A percentile compares a stretch with the other conserved stretches of the same genome.
phyloP scores from a whole-genome alignment of 2,888 invertebrate species.

The Clusia tigrina region DNA sequence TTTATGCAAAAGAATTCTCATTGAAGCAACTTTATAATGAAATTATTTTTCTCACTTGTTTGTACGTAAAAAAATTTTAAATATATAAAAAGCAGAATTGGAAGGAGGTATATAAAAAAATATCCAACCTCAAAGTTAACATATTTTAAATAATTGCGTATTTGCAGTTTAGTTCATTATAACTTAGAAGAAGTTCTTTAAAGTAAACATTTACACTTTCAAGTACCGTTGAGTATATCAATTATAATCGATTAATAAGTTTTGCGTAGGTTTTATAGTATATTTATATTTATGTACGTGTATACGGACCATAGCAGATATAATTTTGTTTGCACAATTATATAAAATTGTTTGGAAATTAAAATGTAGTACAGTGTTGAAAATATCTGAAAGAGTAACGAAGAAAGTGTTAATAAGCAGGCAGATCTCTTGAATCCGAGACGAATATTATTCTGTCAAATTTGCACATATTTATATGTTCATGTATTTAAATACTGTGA shows the following conservation, averaged over 20 bases:
- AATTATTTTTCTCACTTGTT: slow-evolving; percentile 53
- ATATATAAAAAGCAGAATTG: slow-evolving; percentile 58
- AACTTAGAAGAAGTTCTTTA: neutral
- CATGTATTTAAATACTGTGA: no score
- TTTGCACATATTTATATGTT: no score
- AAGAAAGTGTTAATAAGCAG: no score
- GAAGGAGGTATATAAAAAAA: slow-evolving; percentile 62
- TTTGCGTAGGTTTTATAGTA: neutral
- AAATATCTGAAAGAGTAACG: no score
- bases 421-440: no score
- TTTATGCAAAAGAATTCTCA: slow-evolving; percentile 20
- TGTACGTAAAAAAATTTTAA: slow-evolving; percentile 36
- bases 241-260: neutral
- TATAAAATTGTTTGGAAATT: no score
- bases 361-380: no score
- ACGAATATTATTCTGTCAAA: no score
- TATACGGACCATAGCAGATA: no score
- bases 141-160: neutral
- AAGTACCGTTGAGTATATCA: neutral
- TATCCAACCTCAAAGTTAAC: slow-evolving; percentile 47
- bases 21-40: slow-evolving; percentile 42
- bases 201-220: neutral
- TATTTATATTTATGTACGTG: no score
- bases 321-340: no score
- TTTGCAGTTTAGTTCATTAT: neutral